These are phyloP conservation scores for Agelastica alni DNA, from an alignment of 2,888 invertebrate genomes.

Conservation along the genomic window DNA sequence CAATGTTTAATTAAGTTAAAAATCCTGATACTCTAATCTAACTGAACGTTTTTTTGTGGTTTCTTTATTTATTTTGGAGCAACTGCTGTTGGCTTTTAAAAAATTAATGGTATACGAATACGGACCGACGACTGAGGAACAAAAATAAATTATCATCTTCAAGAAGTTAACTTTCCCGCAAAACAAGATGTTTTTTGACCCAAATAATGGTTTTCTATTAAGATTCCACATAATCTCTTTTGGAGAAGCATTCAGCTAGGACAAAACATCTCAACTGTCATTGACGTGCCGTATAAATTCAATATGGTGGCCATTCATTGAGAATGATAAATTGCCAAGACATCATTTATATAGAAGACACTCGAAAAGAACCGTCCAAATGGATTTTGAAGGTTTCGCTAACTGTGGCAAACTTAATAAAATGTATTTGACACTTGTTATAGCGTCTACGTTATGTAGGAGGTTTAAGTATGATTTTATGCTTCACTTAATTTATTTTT, in stretches of 20 bases:
- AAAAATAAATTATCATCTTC: constrained; percentile 13
- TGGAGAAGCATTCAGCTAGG: constrained; percentile 40
- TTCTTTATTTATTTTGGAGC: not conserved
- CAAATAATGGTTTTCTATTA: constrained; percentile 38
- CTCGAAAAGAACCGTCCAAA: constrained; percentile 24
- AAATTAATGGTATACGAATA: constrained; percentile 7
- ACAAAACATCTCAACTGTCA: constrained; percentile 46
- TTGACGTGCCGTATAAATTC: constrained; percentile 45
- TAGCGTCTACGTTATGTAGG: not conserved
- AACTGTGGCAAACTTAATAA: not conserved
- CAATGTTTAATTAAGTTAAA: too few relatives aligned
- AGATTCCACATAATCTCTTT: constrained; percentile 41
- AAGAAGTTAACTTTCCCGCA: constrained; percentile 18
- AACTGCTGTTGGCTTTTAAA: not conserved
- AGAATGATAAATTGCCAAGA: constrained; percentile 47
- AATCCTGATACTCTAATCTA: too few relatives aligned
- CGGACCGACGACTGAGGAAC: not conserved
- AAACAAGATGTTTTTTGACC: constrained; percentile 27
- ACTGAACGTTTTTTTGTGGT: too few relatives aligned
- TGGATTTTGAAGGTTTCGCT: constrained; percentile 25
- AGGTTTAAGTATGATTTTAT: not conserved
- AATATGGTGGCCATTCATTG: constrained; percentile 45
- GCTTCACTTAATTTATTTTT: too few relatives aligned
- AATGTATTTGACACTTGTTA: not conserved
- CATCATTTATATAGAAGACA: constrained; percentile 43